Evolutionary conservation across 2,113 vertebrate species (phyloP), one percentile per base, ranked within the genome.

Genomic region (Castor canadensis): DNA sequence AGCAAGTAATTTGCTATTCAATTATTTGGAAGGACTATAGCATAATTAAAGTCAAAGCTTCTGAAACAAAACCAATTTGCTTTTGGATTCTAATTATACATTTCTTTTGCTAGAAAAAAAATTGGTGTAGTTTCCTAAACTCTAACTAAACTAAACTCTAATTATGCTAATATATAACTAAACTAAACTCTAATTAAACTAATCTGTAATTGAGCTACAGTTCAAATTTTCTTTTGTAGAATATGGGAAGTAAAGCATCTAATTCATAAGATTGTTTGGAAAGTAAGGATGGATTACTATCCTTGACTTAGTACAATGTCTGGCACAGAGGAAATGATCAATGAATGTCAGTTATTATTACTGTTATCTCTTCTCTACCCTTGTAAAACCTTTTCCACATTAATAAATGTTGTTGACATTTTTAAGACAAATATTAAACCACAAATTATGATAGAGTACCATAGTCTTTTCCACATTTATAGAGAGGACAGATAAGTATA

Each of bases 361-460:
- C 75, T 32, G 84, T 54, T 81, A 43, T 93, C 30, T 92, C 47
- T 92, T 54, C 11, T 69, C 7, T 89, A 40, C 22, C 43, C 3
- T 4, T 10, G 6, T 56, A 40, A 72, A 82, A 7, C 9, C 1
- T 77, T 73, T 66, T 54, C 38, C 77, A 43, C 24, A 17, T 67
- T 6, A n/a, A 79, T 85, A 82, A 84, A 76, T 45, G 73, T 1
- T n/a, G 38, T 26, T 93, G 40, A 10, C 1, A 85, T 91, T 95
- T 81, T 45, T 10, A 92, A 92, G 72, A 81, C 30, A 94, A 60
- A 76, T 84, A 79, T n/a, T 72, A 95, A 90, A 69, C 26, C 60
- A 56, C 56, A 93, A 73, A 91, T 94, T 49, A 89, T 40, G 49
- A 80, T 95, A 77, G 91, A 69, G 1, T 62, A 62, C 67, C 52